Conservation (phyloP, 2,113 vertebrate species). For the Zosterops borbonicus region DNA sequence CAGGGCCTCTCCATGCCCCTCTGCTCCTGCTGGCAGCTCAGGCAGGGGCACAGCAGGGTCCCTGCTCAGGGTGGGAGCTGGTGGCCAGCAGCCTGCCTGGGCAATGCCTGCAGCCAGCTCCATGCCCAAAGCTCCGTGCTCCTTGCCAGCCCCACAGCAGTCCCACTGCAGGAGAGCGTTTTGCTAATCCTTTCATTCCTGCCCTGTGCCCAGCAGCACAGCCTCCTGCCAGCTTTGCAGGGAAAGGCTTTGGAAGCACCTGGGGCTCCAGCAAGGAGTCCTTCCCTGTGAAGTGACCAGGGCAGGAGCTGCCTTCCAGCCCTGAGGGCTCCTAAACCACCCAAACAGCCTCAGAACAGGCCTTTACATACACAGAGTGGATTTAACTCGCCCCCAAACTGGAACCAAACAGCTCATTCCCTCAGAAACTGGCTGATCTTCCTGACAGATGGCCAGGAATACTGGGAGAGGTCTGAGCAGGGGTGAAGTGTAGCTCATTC, state of each 20-base stretch:
- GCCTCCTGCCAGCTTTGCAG: constrained; percentile 9
- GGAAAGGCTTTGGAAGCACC: background rate
- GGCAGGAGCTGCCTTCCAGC: background rate
- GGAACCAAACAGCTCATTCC: background rate
- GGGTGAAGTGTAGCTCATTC: background rate
- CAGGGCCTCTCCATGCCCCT: rapidly evolving
- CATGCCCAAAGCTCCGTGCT: rapidly evolving
- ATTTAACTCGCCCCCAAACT: background rate
- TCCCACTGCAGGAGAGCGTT: background rate
- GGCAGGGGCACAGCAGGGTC: background rate
- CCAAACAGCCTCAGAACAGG: background rate
- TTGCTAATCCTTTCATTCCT: constrained; percentile 20
- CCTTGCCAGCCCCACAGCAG: background rate
- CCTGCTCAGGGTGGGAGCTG: background rate
- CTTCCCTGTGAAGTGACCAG: rapidly evolving
- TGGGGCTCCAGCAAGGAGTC: background rate
- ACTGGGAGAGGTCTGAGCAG: background rate
- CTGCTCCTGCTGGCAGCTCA: background rate
- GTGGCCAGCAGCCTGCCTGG: background rate
- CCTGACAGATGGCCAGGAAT: background rate
- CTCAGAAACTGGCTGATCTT: background rate
- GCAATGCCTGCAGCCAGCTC: background rate
- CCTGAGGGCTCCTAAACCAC: background rate
- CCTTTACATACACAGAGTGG: background rate
- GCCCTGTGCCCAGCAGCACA: background rate